Evolutionary conservation across 53 echinoderm and acorn worm species (phyloP).

Genomic region (Actinopyga echinites): DNA sequence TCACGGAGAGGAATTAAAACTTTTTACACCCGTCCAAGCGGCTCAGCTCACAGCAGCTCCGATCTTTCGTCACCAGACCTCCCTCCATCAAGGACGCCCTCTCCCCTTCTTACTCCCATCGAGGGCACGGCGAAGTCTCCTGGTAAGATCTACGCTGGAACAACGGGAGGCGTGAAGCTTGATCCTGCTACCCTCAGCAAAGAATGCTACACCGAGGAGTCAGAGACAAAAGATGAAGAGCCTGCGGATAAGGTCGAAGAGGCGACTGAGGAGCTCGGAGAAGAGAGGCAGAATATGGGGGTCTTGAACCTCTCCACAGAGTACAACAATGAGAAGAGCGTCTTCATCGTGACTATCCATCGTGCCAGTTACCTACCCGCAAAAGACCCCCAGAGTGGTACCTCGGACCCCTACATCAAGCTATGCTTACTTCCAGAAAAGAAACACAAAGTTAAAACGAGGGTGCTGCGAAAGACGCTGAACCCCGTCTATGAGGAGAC

Average conservation of each 20-base stretch:
- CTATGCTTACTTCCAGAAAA: conserved; percentile 97
- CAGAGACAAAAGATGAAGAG: conserved; percentile 74
- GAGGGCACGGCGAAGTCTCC: conserved; percentile 56
- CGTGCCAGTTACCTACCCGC: conserved; percentile 81
- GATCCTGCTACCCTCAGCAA: conserved; percentile 87
- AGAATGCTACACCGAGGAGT: conserved; percentile 92
- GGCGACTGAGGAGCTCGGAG: conserved; percentile 59
- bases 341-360: conserved; percentile 97
- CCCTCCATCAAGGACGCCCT: conserved; percentile 65
- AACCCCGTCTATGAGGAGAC: conserved; percentile 99
- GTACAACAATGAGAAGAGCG: conserved; percentile 84
- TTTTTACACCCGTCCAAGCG: conserved; percentile 84
- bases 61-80: conserved; percentile 93
- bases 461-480: conserved; percentile 89
- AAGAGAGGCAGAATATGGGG: conserved; percentile 75
- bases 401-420: conserved; percentile 98
- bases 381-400: conserved; percentile 81
- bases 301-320: conserved; percentile 89
- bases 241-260: conserved; percentile 68
- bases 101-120: conserved; percentile 79
- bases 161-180: conserved; percentile 66
- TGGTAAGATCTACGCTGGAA: conserved; percentile 65
- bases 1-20: conserved; percentile 72
- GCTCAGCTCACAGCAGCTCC: conserved; percentile 88
- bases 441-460: conserved; percentile 99